phyloP scores from a whole-genome alignment of 2,113 vertebrate species.

The Gallinago jamesoni region DNA sequence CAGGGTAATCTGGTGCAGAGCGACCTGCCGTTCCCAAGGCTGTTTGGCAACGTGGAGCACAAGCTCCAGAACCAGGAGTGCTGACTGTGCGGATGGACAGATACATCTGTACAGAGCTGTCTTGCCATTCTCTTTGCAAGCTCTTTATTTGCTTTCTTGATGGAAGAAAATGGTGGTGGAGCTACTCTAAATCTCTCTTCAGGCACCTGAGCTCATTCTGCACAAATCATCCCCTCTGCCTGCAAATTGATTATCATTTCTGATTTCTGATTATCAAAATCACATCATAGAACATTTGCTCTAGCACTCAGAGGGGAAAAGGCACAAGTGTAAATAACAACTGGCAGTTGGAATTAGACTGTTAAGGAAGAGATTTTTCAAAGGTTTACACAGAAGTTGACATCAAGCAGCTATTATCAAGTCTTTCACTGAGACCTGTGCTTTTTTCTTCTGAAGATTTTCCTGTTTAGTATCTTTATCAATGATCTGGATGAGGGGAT shows the following conservation, averaged over 20 bases:
- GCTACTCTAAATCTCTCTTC: neutral
- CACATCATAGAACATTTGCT: neutral
- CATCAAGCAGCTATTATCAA: neutral
- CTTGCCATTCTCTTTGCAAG: neutral
- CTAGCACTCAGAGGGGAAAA: neutral
- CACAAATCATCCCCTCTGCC: neutral
- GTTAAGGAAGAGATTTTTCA: conserved; percentile 11
- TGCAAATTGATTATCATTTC: neutral
- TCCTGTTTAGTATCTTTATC: neutral
- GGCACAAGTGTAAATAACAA: conserved; percentile 24
- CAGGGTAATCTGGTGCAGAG: neutral
- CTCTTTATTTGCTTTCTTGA: neutral
- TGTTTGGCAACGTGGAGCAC: neutral
- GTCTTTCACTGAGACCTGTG: neutral
- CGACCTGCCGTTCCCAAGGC: neutral
- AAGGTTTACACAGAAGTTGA: neutral
- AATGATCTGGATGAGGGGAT: neutral
- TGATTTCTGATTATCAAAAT: neutral
- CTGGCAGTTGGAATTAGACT: conserved; percentile 10
- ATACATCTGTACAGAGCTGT: neutral
- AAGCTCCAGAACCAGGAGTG: neutral
- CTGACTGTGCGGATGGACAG: neutral
- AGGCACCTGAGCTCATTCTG: neutral
- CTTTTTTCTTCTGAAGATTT: neutral
- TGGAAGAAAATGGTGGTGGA: neutral